Base-by-base conservation (phyloP, 2,888 invertebrate species). In the Drymonia ruficornis region DNA sequence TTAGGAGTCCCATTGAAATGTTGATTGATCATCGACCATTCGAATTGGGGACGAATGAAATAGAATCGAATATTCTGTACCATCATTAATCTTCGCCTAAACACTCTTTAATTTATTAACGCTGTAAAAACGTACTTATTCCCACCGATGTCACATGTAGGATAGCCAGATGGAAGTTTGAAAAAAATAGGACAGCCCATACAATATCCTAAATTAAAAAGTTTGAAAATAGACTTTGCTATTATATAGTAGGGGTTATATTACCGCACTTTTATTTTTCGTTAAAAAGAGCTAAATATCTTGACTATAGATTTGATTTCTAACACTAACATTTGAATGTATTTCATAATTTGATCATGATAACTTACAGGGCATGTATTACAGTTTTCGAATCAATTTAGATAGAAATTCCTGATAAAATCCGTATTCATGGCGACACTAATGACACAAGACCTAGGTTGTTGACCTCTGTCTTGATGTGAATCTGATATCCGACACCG, bases 1-100 rank as follows among this genome's bases (percentile, higher is more conserved):
- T 56, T 64, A 36, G 59, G 67, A 68, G 69, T 55, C 65, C 56
- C 64, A 71, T 70, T 63, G 61, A 63, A 66, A 50, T 47, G 75
- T 78, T 83, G 84, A 84, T 85, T 81, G 81, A 85, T 84, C 73
- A 73, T 72, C 69, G 74, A 75, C 67, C 70, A 70, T 75, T 78
- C 66, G 69, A 75, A 81, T 80, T 69, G 69, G 72, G 72, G 70
- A 70, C 70, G 70, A 76, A 79, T 72, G 72, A 70, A 75, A 75
- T 70, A 53, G 69, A 76, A 79, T 76, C 70, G 75, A 79, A 74
- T 73, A 63, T 68, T 68, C 67, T 56, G 69, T 71, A 69, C 61
- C 65, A 72, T 68, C 82, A 84, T 85, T 79, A 83, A 84, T 85
- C 82, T 83, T 74, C 61, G 47, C 59, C 68, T 74, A 70, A 74